phyloP scores from a whole-genome alignment of 2,113 vertebrate genomes.

The Pteronura brasiliensis region DNA sequence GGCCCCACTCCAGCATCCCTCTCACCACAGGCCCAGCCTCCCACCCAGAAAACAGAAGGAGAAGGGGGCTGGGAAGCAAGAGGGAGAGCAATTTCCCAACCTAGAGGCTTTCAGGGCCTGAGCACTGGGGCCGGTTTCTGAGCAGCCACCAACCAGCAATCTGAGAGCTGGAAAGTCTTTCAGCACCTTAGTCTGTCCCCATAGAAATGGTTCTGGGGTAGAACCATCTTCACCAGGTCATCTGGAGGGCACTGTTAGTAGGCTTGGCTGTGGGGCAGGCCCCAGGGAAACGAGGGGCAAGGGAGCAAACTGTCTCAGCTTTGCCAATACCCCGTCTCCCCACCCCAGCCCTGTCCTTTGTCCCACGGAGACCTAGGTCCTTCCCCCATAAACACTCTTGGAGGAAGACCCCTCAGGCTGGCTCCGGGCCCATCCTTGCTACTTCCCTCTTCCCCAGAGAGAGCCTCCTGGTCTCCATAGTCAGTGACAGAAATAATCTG shows the following conservation, averaged over 20 bases:
- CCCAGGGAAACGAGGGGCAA: background rate
- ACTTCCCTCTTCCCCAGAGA: background rate
- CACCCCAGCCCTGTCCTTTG: rapidly evolving
- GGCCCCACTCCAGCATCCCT: background rate
- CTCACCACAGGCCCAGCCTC: background rate
- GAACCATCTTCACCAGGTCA: background rate
- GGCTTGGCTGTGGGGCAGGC: background rate
- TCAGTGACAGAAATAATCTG: background rate
- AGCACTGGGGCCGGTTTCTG: background rate
- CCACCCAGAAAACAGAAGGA: background rate
- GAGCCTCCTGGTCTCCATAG: background rate
- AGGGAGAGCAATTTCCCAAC: background rate
- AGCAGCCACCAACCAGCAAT: background rate
- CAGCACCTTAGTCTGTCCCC: background rate
- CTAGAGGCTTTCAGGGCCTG: background rate
- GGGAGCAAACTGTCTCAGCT: background rate
- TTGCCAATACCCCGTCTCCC: background rate
- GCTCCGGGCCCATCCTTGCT: background rate
- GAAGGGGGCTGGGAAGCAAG: background rate
- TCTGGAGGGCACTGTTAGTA: background rate
- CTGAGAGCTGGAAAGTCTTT: background rate
- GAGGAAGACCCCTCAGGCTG: background rate
- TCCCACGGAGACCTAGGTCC: background rate
- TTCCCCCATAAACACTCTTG: background rate
- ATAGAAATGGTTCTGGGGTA: background rate